These are phyloP conservation scores for Sardinella longiceps DNA, from an alignment of 2,797 vertebrate species.

Conservation along the genomic window DNA sequence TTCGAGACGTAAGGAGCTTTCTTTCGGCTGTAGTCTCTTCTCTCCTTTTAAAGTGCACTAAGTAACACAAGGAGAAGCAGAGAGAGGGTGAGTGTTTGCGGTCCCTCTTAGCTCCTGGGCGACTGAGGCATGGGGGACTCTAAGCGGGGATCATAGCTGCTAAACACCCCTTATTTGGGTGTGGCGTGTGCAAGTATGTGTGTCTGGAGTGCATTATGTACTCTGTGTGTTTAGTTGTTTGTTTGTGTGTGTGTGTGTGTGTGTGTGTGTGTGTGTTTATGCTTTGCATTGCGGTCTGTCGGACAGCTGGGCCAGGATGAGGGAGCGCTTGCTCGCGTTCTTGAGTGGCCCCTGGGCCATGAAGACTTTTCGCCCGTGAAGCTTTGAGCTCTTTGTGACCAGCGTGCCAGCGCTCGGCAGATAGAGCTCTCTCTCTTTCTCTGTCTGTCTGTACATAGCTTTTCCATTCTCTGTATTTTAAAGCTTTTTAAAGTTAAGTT, in stretches of 20 bases:
- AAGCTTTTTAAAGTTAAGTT: not conserved
- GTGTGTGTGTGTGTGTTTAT: conserved; percentile 38
- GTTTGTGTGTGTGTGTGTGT: conserved; percentile 45
- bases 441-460: conserved; percentile 46
- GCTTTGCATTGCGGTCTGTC: conserved; percentile 46
- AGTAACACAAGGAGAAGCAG: not conserved
- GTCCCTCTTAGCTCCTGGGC: conserved; percentile 42
- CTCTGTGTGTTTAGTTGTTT: conserved; percentile 21
- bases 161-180: conserved; percentile 45
- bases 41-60: conserved; percentile 43
- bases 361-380: conserved; percentile 65
- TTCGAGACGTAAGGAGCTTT: not conserved
- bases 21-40: conserved; percentile 28
- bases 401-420: not conserved
- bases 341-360: conserved; percentile 72
- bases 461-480: conserved; percentile 50
- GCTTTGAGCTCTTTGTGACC: conserved; percentile 62
- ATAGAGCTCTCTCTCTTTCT: conserved; percentile 18
- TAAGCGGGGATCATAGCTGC: conserved; percentile 48
- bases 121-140: conserved; percentile 21
- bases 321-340: conserved; percentile 67
- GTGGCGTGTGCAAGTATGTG: conserved; percentile 29
- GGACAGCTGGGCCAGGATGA: conserved; percentile 69
- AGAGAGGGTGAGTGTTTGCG: not conserved
- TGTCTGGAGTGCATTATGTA: conserved; percentile 35